phyloP scores from a whole-genome alignment of 2,797 vertebrate genomes.

The Australoheros facetus region DNA sequence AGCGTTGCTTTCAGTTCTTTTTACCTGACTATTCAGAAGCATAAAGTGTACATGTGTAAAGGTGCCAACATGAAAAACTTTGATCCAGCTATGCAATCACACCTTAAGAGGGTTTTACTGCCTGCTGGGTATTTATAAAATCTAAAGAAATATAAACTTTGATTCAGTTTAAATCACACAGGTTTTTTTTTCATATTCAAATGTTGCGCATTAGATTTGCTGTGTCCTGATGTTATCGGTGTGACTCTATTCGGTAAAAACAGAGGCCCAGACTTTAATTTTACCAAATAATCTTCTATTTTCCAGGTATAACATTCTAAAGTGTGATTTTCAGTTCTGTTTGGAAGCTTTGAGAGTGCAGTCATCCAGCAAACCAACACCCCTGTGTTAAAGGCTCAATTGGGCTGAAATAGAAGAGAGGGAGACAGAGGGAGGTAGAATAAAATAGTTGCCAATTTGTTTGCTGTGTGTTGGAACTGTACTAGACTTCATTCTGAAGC shows the following conservation, averaged over 20 bases:
- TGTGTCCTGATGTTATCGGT: not conserved
- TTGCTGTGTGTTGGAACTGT: constrained; percentile 89
- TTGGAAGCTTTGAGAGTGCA: constrained; percentile 7
- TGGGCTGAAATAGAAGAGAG: constrained; percentile 30
- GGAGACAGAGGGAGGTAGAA: constrained; percentile 66
- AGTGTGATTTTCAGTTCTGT: constrained; percentile 18
- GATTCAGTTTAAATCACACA: not conserved
- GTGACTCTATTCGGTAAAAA: not conserved
- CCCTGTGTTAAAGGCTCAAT: not conserved
- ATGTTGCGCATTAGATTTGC: not conserved
- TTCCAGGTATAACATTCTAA: not conserved
- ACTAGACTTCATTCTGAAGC: constrained; percentile 85
- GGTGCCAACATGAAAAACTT: too few species aligned
- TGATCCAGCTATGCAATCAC: not conserved
- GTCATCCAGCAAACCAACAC: constrained; percentile 3
- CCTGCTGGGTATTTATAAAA: too few species aligned
- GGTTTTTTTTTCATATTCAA: not conserved
- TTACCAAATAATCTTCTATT: not conserved
- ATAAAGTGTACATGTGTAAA: too few species aligned
- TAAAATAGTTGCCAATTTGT: constrained; percentile 90
- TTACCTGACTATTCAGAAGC: too few species aligned
- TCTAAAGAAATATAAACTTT: fast-evolving
- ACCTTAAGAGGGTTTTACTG: not conserved
- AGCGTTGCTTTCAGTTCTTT: too few species aligned
- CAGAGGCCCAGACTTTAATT: too few species aligned